Conservation (phyloP, 1,140 invertebrate genomes). For the Microplitis demolitor region DNA sequence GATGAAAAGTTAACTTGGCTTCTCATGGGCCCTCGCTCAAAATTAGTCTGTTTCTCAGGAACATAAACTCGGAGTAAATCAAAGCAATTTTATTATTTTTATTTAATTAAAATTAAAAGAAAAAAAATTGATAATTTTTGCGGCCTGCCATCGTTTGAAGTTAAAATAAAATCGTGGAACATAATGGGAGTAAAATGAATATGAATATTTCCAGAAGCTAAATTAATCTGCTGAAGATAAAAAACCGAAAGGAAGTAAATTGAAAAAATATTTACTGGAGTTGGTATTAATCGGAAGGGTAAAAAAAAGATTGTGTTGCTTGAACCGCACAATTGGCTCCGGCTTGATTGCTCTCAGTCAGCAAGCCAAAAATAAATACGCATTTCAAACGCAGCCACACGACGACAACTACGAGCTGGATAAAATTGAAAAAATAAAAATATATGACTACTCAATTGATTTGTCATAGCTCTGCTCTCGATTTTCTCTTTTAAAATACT, state of each 20-base stretch:
- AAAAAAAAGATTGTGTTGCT: slow-evolving; percentile 8
- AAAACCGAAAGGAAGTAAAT: background rate
- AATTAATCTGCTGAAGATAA: no score
- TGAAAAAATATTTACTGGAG: background rate
- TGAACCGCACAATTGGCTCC: slow-evolving; percentile 2
- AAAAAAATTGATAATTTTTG: no score
- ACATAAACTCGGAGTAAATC: no score
- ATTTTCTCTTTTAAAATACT: background rate
- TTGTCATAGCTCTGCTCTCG: no score
- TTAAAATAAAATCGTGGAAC: no score
- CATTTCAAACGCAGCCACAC: slow-evolving; percentile 23
- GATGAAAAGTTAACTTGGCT: no score
- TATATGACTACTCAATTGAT: no score
- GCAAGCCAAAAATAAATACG: slow-evolving; percentile 27
- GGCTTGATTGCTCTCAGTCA: slow-evolving; percentile 10
- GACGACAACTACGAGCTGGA: slow-evolving; percentile 1
- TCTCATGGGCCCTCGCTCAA: no score
- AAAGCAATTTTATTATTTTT: no score
- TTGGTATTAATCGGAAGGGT: slow-evolving; percentile 6
- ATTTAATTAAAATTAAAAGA: no score
- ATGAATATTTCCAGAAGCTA: background rate
- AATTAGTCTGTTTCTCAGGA: no score
- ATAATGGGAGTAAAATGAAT: background rate
- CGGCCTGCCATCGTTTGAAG: no score
- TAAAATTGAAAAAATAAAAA: slow-evolving; percentile 19